Base-by-base conservation (phyloP, 64 coral and sea anemone genomes). In the Catalaphyllia jardinei region DNA sequence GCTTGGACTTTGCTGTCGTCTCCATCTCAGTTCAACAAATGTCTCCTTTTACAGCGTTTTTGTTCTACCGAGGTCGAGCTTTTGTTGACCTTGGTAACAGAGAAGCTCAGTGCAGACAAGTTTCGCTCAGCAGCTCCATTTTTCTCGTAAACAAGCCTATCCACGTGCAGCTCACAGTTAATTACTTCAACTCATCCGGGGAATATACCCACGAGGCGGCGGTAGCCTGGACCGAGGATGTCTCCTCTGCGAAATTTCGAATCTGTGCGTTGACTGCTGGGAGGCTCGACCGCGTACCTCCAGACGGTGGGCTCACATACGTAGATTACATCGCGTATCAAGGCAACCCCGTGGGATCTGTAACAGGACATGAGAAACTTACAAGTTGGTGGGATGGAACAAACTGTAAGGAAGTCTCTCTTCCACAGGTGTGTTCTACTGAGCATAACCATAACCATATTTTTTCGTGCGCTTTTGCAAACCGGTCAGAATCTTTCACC, bases 191-290 rank as follows among this genome's bases (percentile, higher is more conserved):
- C 85, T 83, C 60, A 49, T 76, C 79, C 24, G 52, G 71, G n/a
- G 59, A 60, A 42, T 95, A 92, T 72, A 91, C 92, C 55, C 94
- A 95, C 62, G 94, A 95, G 73, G 94, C 94, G 11, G 94, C 90
- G 5, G 94, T 95, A 27, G 79, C 79, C 86, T 95, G 94, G 94
- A 81, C 94, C 27, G 94, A 95, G 89, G 82, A 88, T 15, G 88
- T 92, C 27, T 87, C 65, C 17, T 0, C 67, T 2, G 81, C 82
- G 10, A 76, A 80, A 71, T 95, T 95, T 22, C 39, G 51, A 57
- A 29, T 95, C n/a, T 94, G 93, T 60, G 93, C 33, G 4, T 88
- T 94, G 24, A 94, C 89, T 72, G 93, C 93, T 17, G 93, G 93
- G 15, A 86, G 93, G 80, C 77, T 86, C 35, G 93, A 94, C 72